phyloP scores from a whole-genome alignment of 1,140 invertebrate genomes.

The Atta cephalotes region DNA sequence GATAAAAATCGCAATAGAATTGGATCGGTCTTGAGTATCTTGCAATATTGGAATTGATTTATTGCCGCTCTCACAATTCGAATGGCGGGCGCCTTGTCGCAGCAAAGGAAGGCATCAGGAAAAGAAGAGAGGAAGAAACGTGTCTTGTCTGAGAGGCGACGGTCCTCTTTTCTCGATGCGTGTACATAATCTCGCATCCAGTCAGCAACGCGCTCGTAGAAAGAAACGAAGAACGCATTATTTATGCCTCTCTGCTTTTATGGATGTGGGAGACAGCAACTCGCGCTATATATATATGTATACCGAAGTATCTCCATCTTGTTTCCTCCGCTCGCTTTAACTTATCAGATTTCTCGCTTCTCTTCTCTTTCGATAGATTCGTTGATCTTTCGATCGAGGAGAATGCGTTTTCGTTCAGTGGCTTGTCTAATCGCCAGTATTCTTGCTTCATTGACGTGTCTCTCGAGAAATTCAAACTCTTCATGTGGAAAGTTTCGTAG shows the following conservation, averaged over 20 bases:
- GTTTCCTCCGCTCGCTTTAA: background rate
- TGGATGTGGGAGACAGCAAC: slow-evolving; percentile 59
- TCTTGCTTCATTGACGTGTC: slow-evolving; percentile 32
- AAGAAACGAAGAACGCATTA: slow-evolving; percentile 69
- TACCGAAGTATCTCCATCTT: slow-evolving; percentile 10
- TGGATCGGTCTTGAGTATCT: background rate
- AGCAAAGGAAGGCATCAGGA: background rate
- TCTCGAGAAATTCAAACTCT: slow-evolving; percentile 26
- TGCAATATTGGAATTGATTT: slow-evolving; percentile 65
- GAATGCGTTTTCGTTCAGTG: slow-evolving; percentile 31
- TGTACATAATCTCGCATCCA: slow-evolving; percentile 53
- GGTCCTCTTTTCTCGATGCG: slow-evolving; percentile 4
- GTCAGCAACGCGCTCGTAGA: slow-evolving; percentile 6
- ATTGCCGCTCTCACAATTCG: slow-evolving; percentile 33
- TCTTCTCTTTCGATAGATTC: background rate
- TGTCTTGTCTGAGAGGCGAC: background rate
- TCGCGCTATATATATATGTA: background rate
- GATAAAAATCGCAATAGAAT: background rate
- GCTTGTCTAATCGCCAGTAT: slow-evolving; percentile 64
- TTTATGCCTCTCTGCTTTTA: slow-evolving; percentile 70
- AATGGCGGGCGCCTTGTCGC: slow-evolving; percentile 1
- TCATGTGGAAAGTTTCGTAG: slow-evolving; percentile 21
- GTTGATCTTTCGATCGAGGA: background rate
- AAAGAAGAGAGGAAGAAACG: slow-evolving; percentile 5
- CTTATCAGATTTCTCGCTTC: background rate